phyloP scores from a whole-genome alignment of 1,140 invertebrate genomes.

The Nasonia vitripennis region DNA sequence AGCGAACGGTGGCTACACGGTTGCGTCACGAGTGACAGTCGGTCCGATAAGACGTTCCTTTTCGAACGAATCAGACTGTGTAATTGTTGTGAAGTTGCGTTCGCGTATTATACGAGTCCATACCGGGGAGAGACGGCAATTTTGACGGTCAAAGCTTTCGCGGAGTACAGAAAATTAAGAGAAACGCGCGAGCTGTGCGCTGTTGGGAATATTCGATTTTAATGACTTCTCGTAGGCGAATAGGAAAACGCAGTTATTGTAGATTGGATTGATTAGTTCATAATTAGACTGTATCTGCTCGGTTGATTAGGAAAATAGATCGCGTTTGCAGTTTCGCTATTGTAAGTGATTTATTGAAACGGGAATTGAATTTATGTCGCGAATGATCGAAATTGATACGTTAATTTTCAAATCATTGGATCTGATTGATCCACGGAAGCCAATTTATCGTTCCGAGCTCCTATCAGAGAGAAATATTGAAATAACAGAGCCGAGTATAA shows the following conservation, averaged over 20 bases:
- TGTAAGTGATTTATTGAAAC: no score
- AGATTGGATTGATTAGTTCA: not conserved
- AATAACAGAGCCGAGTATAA: no score
- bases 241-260: not conserved
- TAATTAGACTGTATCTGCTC: not conserved
- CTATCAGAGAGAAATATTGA: no score
- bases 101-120: not conserved
- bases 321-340: not conserved
- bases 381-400: no score
- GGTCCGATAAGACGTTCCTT: slow-evolving; percentile 64
- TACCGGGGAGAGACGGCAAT: not conserved
- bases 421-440: no score
- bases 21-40: slow-evolving; percentile 59
- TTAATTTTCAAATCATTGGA: no score
- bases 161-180: not conserved
- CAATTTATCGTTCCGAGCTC: no score
- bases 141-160: not conserved
- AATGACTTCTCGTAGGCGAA: not conserved
- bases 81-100: slow-evolving; percentile 60
- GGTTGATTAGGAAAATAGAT: no score
- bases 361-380: no score
- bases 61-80: slow-evolving; percentile 70
- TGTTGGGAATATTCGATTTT: slow-evolving; percentile 2
- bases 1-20: not conserved
- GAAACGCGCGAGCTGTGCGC: not conserved